Conservation (phyloP, 2,113 vertebrate species). For the Castor canadensis region DNA sequence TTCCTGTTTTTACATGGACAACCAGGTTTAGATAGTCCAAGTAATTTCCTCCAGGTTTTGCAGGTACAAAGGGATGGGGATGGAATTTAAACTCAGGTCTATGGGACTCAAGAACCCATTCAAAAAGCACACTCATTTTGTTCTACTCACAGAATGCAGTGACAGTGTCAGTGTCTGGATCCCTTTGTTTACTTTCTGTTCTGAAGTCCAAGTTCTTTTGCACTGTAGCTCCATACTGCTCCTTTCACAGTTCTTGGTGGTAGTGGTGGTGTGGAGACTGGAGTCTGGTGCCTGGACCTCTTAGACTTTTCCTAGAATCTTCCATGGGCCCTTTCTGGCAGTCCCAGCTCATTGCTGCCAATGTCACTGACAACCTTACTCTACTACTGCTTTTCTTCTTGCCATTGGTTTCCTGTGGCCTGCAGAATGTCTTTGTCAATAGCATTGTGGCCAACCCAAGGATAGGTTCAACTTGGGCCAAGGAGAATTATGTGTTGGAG, state of each 20-base stretch:
- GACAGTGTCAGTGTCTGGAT: neutral
- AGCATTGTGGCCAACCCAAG: neutral
- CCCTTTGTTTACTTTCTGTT: neutral
- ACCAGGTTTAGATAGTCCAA: neutral
- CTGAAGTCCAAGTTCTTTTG: neutral
- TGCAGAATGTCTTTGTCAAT: neutral
- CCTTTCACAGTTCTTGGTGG: neutral
- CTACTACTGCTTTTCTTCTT: neutral
- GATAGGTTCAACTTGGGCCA: neutral
- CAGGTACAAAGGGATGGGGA: neutral
- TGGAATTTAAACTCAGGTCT: neutral
- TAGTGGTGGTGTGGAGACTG: no score
- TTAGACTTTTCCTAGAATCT: neutral
- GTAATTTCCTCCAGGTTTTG: neutral
- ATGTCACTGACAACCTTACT: accelerated
- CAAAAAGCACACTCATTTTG: neutral
- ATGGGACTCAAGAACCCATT: neutral
- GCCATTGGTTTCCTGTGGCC: neutral
- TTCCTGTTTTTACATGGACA: neutral
- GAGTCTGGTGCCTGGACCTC: neutral
- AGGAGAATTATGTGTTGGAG: neutral
- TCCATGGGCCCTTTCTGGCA: neutral
- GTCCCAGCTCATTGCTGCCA: neutral
- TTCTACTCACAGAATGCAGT: neutral
- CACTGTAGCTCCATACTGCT: neutral